Evolutionary conservation across 2,888 invertebrate species (phyloP).

Genomic region (Xestia sexstrigata): DNA sequence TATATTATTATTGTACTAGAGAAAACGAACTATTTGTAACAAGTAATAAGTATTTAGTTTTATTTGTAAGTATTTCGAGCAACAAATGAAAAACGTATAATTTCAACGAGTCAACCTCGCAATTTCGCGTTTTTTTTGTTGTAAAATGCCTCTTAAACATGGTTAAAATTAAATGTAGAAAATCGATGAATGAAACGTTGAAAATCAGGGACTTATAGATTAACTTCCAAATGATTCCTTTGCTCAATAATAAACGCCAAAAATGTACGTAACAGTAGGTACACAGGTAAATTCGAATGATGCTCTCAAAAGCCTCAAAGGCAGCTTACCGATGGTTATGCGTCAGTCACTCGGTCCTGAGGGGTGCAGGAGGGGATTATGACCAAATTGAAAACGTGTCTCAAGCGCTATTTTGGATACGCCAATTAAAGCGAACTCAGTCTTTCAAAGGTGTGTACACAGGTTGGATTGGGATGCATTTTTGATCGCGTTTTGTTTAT

Average conservation of each 20-base stretch:
- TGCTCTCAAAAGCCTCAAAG: slow-evolving; percentile 58
- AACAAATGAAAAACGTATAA: too few relatives aligned
- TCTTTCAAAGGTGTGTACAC: slow-evolving; percentile 31
- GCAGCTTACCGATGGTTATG: slow-evolving; percentile 48
- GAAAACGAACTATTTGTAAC: too few relatives aligned
- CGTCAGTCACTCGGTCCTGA: slow-evolving; percentile 27
- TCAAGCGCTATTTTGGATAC: slow-evolving; percentile 61
- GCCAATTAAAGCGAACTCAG: slow-evolving; percentile 64
- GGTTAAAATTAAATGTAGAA: too few relatives aligned
- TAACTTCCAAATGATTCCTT: neutral
- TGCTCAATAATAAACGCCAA: neutral
- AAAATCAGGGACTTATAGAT: neutral
- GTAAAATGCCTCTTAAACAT: too few relatives aligned
- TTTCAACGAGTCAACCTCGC: too few relatives aligned
- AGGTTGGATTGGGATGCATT: slow-evolving; percentile 9
- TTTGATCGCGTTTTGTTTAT: neutral
- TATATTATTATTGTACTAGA: too few relatives aligned
- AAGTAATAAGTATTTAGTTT: too few relatives aligned
- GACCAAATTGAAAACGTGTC: slow-evolving; percentile 73
- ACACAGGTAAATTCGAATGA: slow-evolving; percentile 31
- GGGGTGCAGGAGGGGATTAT: slow-evolving; percentile 63
- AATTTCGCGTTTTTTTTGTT: too few relatives aligned
- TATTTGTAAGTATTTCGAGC: too few relatives aligned
- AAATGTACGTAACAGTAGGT: slow-evolving; percentile 2
- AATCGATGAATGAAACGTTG: too few relatives aligned